Evolutionary conservation across 2,113 vertebrate genomes (phyloP).

Genomic region (Anthoscopus minutus): DNA sequence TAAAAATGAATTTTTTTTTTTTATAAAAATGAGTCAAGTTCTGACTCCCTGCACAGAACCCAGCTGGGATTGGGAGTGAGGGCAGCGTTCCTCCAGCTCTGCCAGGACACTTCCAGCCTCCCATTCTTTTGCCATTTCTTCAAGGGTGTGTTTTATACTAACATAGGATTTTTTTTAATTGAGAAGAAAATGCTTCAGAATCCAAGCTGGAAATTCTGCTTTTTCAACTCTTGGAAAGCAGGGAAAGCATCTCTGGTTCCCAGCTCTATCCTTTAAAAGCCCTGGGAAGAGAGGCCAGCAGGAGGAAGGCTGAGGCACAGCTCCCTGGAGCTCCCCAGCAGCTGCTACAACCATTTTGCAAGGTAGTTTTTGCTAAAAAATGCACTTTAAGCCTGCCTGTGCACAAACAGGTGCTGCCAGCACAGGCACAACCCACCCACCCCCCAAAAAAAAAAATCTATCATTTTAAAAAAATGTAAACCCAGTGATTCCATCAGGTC

Average conservation of each 20-base stretch:
- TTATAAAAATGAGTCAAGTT: background rate
- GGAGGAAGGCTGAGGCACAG: background rate
- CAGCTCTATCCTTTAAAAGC: background rate
- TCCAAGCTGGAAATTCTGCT: background rate
- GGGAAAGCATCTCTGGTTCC: background rate
- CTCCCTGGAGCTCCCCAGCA: background rate
- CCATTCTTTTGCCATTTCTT: background rate
- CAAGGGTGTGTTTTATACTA: background rate
- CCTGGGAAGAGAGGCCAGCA: background rate
- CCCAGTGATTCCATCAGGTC: background rate
- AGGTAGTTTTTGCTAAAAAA: slow-evolving; percentile 15
- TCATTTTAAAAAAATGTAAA: background rate
- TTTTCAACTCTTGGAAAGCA: background rate
- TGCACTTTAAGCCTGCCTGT: background rate
- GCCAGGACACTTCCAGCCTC: background rate
- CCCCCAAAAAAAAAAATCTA: background rate
- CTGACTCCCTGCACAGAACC: background rate
- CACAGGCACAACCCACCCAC: background rate
- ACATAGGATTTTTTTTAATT: background rate
- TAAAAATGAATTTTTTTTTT: background rate
- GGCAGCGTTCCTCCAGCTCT: background rate
- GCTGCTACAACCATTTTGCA: background rate
- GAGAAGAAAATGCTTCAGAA: background rate
- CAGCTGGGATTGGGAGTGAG: background rate
- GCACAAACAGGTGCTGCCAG: background rate